Evolutionary conservation across 2,113 vertebrate genomes (phyloP).

Genomic region (Vireo altiloquus): DNA sequence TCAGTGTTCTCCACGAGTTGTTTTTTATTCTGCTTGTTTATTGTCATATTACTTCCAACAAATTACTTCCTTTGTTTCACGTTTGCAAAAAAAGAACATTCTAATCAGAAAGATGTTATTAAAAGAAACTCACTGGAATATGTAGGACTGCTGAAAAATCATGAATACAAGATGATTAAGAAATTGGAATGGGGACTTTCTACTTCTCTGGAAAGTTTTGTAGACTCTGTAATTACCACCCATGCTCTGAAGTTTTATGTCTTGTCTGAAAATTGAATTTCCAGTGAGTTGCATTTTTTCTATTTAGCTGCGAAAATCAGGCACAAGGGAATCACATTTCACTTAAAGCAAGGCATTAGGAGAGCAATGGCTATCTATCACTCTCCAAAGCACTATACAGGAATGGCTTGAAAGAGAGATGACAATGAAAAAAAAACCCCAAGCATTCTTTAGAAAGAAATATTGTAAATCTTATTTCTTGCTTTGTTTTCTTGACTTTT

Average conservation of each 20-base stretch:
- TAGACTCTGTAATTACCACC: background rate
- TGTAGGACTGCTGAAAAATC: background rate
- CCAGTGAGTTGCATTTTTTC: slow-evolving; percentile 1
- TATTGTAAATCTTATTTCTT: background rate
- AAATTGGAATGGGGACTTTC: background rate
- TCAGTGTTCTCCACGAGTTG: background rate
- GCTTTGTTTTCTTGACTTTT: background rate
- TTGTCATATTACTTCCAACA: background rate
- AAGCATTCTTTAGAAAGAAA: background rate
- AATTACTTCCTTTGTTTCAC: background rate
- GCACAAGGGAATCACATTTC: background rate
- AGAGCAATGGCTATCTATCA: background rate
- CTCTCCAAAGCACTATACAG: background rate
- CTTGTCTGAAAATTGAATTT: slow-evolving; percentile 17
- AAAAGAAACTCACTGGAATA: background rate
- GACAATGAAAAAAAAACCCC: background rate
- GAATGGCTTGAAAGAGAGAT: background rate
- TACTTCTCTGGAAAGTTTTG: background rate
- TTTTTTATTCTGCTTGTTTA: background rate
- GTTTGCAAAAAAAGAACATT: background rate
- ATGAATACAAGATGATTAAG: background rate
- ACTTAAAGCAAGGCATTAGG: background rate
- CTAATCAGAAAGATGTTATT: background rate
- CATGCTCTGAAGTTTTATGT: background rate
- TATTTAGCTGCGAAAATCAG: slow-evolving; percentile 26